Evolutionary conservation across 2,797 vertebrate species (phyloP).

Genomic region (Salmo trutta): DNA sequence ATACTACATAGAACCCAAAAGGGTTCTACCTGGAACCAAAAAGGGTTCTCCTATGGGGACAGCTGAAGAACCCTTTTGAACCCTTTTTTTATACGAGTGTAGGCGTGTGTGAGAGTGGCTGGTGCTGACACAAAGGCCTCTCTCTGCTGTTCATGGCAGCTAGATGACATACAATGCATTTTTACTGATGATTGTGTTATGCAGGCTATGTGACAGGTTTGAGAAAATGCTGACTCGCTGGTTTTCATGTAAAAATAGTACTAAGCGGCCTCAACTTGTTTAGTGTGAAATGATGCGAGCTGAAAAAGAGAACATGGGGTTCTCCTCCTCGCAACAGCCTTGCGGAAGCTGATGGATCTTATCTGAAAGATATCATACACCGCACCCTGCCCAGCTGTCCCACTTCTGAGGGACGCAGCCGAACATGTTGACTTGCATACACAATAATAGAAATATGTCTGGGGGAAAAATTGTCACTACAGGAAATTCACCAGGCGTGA

Average conservation of each 20-base stretch:
- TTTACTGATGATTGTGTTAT: neutral
- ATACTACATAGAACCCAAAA: too few species aligned
- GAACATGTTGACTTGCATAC: neutral
- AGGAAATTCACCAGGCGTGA: neutral
- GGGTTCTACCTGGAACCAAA: too few species aligned
- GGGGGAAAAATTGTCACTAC: neutral
- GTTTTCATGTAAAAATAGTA: neutral
- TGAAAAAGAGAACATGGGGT: neutral
- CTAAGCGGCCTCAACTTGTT: neutral
- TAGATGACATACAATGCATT: neutral
- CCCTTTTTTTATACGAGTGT: neutral
- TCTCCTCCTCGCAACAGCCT: neutral
- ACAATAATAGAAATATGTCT: neutral
- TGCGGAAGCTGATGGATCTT: neutral
- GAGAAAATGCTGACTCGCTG: neutral
- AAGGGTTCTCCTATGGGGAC: too few species aligned
- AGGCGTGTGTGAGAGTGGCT: neutral
- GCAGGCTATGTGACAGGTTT: neutral
- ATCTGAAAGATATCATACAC: slow-evolving; percentile 2
- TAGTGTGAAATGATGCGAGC: neutral
- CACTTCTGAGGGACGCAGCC: neutral
- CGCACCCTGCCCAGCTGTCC: neutral
- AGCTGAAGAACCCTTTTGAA: too few species aligned
- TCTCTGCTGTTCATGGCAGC: neutral
- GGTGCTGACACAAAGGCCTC: neutral